Evolutionary conservation across 2,113 vertebrate species (phyloP).

Genomic region (Lutjanus erythropterus): DNA sequence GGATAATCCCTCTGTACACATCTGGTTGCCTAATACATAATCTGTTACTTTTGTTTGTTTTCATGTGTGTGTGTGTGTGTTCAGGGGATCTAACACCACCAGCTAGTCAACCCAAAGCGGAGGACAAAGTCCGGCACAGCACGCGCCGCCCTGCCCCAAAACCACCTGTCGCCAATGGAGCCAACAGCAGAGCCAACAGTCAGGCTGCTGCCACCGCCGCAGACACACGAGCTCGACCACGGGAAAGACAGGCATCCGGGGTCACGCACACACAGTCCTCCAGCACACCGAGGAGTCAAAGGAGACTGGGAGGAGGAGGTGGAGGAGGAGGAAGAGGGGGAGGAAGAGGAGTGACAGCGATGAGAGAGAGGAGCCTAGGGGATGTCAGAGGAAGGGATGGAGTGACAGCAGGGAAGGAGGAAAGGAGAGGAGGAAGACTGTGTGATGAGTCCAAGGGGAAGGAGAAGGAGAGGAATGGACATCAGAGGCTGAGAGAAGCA

Average conservation of each 20-base stretch:
- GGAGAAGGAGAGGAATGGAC: slow-evolving; percentile 64
- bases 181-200: slow-evolving; percentile 81
- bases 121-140: slow-evolving; percentile 90
- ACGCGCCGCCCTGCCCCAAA: slow-evolving; percentile 73
- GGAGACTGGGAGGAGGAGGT: slow-evolving; percentile 46
- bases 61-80: slow-evolving; percentile 56
- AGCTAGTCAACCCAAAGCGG: slow-evolving; percentile 88
- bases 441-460: slow-evolving; percentile 70
- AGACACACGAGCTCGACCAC: slow-evolving; percentile 51
- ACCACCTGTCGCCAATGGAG: slow-evolving; percentile 53
- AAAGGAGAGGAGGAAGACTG: slow-evolving; percentile 65
- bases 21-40: slow-evolving; percentile 72
- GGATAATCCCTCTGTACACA: slow-evolving; percentile 59
- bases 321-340: slow-evolving; percentile 85
- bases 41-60: slow-evolving; percentile 50
- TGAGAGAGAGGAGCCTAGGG: slow-evolving; percentile 62
- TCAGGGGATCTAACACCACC: slow-evolving; percentile 90
- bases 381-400: slow-evolving; percentile 65
- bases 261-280: slow-evolving; percentile 55
- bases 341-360: slow-evolving; percentile 82
- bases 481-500: slow-evolving; percentile 55
- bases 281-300: slow-evolving; percentile 47
- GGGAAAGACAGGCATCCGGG: slow-evolving; percentile 47
- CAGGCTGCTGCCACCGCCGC: slow-evolving; percentile 50
- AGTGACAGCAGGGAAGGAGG: slow-evolving; percentile 50